Percentiles rank a stretch among this genome's conserved stretches.
phyloP scores from a whole-genome alignment of 2,797 vertebrate species.

The Thalassophryne amazonica region DNA sequence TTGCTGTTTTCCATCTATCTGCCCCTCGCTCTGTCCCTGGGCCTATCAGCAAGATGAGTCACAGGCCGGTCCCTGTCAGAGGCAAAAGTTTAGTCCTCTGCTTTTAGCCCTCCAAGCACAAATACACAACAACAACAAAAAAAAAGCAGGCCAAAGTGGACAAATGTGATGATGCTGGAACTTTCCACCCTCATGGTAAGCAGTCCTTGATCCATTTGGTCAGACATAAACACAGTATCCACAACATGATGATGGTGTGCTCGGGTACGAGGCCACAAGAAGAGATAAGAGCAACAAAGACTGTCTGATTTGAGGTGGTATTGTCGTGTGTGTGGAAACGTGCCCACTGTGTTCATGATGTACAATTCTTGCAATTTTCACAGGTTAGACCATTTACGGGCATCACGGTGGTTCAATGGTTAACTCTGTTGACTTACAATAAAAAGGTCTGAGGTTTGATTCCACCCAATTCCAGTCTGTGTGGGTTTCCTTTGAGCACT shows the following conservation, averaged over 20 bases:
- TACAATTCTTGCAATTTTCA: no score
- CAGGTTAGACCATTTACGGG: no score
- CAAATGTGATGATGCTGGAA: slow-evolving; percentile 60
- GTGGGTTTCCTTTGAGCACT: no score
- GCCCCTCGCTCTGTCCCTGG: slow-evolving; percentile 52
- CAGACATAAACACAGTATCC: slow-evolving; percentile 61
- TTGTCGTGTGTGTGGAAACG: no score
- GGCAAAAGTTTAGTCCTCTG: slow-evolving; percentile 88
- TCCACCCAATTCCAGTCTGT: no score
- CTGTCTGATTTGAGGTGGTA: no score
- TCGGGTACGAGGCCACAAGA: slow-evolving; percentile 46
- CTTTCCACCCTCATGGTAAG: slow-evolving; percentile 64
- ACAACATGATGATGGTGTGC: slow-evolving; percentile 51
- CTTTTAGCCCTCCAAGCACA: slow-evolving; percentile 69
- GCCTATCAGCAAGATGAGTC: slow-evolving; percentile 71
- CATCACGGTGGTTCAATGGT: no score
- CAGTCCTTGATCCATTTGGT: slow-evolving; percentile 36
- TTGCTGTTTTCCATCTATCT: slow-evolving; percentile 69
- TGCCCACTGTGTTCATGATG: no score
- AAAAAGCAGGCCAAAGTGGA: slow-evolving; percentile 31
- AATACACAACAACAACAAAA: slow-evolving; percentile 28
- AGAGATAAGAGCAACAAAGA: slow-evolving; percentile 44
- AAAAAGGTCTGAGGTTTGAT: no score
- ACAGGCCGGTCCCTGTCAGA: slow-evolving; percentile 57
- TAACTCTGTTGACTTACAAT: no score